phyloP scores from a whole-genome alignment of 2,113 vertebrate genomes.

The Mobula birostris region DNA sequence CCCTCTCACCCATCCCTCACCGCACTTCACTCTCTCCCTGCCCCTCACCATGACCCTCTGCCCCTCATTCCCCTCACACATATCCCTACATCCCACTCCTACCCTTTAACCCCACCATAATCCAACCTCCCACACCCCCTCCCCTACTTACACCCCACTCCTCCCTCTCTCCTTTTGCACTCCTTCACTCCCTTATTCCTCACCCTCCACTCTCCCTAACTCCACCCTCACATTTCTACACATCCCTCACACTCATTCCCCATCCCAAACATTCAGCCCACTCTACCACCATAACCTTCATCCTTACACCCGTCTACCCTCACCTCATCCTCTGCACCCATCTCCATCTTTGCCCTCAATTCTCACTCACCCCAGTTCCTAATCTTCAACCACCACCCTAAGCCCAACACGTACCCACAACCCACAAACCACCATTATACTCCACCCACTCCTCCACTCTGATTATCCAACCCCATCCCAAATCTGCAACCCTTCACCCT shows the following conservation, averaged over 20 bases:
- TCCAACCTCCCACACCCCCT: too few relatives aligned
- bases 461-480: too few relatives aligned
- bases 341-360: too few relatives aligned
- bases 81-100: too few relatives aligned
- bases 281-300: background rate
- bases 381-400: background rate
- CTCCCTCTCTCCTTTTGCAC: constrained; percentile 38
- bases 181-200: constrained; percentile 45
- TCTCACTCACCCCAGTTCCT: background rate
- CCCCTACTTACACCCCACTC: constrained; percentile 42
- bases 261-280: background rate
- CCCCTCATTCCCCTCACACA: background rate
- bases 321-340: too few relatives aligned
- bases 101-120: too few relatives aligned
- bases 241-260: too few relatives aligned
- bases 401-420: too few relatives aligned
- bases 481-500: too few relatives aligned
- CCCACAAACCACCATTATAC: too few relatives aligned
- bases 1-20: background rate
- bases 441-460: too few relatives aligned
- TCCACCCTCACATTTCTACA: background rate
- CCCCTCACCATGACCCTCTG: background rate
- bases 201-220: background rate
- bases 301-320: too few relatives aligned
- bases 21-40: background rate